Evolutionary conservation across 2,888 invertebrate genomes (phyloP).

Genomic region (Drosophila neotestacea): DNA sequence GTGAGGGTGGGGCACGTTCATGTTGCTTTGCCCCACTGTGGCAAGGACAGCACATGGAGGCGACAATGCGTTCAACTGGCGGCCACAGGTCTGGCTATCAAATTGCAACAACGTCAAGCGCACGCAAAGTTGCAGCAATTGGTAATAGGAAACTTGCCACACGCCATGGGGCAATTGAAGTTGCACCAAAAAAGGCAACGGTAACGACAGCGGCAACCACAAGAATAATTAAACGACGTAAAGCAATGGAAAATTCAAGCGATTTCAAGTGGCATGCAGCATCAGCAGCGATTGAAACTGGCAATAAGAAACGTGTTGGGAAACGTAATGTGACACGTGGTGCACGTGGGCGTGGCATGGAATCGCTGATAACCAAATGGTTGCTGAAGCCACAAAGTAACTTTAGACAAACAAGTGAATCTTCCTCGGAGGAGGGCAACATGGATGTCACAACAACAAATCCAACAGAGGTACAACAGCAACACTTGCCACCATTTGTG

Average conservation of each 20-base stretch:
- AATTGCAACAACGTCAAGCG: background rate
- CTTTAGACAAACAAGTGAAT: constrained; percentile 51
- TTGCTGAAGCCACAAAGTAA: constrained; percentile 43
- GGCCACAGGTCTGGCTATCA: background rate
- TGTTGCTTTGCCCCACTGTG: background rate
- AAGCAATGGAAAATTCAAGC: background rate
- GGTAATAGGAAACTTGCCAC: background rate
- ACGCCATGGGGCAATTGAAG: background rate
- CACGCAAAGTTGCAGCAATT: background rate
- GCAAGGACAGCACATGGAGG: constrained; percentile 1
- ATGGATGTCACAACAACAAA: background rate
- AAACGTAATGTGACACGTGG: background rate
- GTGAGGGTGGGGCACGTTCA: constrained; percentile 20
- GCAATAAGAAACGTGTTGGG: background rate
- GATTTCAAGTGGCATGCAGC: constrained; percentile 11
- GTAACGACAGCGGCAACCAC: background rate
- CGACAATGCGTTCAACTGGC: background rate
- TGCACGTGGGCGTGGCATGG: background rate
- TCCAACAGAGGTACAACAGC: background rate
- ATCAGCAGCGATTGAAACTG: background rate
- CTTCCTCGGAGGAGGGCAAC: constrained; percentile 16
- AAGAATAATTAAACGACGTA: background rate
- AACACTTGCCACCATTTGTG: constrained; percentile 2
- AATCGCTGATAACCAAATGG: constrained; percentile 43
- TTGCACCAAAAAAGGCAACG: constrained; percentile 4